Evolutionary conservation across 1,140 invertebrate species (phyloP), one percentile per base, ranked within the genome.

Genomic region (Drusus annulatus): DNA sequence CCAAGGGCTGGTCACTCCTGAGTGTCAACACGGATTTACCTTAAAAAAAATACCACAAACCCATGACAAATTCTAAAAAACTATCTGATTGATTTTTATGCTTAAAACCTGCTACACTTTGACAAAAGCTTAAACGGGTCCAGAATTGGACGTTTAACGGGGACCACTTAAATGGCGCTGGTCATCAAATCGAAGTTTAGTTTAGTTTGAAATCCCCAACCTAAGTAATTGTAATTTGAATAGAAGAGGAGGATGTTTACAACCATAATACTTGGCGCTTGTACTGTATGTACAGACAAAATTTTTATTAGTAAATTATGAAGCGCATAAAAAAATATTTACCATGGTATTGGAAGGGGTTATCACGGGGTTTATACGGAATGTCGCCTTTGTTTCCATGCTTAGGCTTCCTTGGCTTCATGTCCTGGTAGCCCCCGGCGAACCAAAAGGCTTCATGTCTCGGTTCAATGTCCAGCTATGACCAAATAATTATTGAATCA

Each of bases 391-490:
- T 25, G 23, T 85, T 84, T 16, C 87, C 83, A 65, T 86, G 83
- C 81, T 88, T 89, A 52, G 81, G 86, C 74, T 86, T 90, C 6
- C 86, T 85, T 3, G 84, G 54, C 85, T 79, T n/a, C 91, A 88
- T 0, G 92, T 90, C 73, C 82, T 92, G 85, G 81, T 95, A 90
- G 79, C 94, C 93, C 80, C 95, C 95, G 75, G 91, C 90, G 84
- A 90, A 91, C 96, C 96, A 96, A 86, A 94, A 95, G 62, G 95
- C 92, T 91, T 96, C 95, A 83, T 94, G 87, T 51, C 95, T 89
- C 7, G 95, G 93, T 80, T 94, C 91, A 85, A 91, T 90, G 87
- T 96, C 95, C 58, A 93, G 86, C 91, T 93, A 80, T 16, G 79
- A 56, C 45, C 16, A 19, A 51, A 21, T 10, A 45, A 45, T 45